Evolutionary conservation across 2,888 invertebrate species (phyloP), one percentile per base, ranked within the genome.

Genomic region (Dugesia japonica): DNA sequence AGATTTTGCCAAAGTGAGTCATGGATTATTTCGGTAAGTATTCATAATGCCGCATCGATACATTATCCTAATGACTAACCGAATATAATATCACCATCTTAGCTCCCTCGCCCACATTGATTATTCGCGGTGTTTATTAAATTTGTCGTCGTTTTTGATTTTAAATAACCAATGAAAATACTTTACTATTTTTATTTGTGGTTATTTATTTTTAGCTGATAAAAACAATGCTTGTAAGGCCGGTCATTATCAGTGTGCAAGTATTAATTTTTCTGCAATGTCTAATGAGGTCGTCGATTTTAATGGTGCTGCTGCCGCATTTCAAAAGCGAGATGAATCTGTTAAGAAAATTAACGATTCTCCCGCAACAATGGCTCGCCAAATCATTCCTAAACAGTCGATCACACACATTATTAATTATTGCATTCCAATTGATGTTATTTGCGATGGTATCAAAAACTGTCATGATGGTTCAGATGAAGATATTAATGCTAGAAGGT

Each of bases 391-490:
- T 23, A 13, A 4, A 23, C 56, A n/a, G 17, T 56, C 56, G 9
- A 4, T 56, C 7, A 56, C 56, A 9, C 56, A 7, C 4, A 56
- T n/a, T 13, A 23, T 56, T 20, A 13, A 56, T 56, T 56, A 75
- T 56, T 75, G 75, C 75, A 75, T 75, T 26, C 75, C 75, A 26
- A 17, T 26, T 56, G 56, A 71, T n/a, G 27, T 75, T 42, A 42
- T 42, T n/a, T 75, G 75, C 42, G 75, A 75, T 28, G 42, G 56
- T 26, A 26, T 75, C 7, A 56, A 4, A n/a, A 75, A 75, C 20
- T 75, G 75, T 75, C 75, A 75, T 56, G 75, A 75, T 42, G 75
- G 42, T 17, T 56, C 56, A n/a, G 75, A 75, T 56, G 75, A 75
- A n/a, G 56, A 56, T 23, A 4, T n/a, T n/a, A 56, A n/a, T n/a